Base-by-base conservation (phyloP, 1,140 invertebrate species). In the Drosophila gunungcola region DNA sequence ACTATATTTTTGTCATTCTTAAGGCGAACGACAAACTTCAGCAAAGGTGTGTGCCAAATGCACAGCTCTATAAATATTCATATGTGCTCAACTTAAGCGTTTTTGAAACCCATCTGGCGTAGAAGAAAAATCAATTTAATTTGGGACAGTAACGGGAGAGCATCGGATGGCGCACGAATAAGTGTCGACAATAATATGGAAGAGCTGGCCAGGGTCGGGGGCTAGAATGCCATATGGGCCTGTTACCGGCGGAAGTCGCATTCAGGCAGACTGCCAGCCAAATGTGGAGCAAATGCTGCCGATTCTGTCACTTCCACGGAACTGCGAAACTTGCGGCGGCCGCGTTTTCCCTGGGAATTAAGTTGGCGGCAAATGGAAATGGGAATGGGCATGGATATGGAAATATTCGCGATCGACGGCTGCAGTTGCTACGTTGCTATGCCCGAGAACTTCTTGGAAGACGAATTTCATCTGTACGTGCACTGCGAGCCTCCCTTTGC, bases 211-310 rank as follows among this genome's bases (percentile, higher is more conserved):
- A 73, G 55, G 46, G 54, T 52, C 49, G 43, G 9, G 21, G 32
- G 27, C 42, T 45, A 32, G 32, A 38, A 32, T 39, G 12, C 48
- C 62, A 57, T 45, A 51, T 70, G 54, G 13, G 36, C 4, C 38
- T 5, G 13, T 52, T 55, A 57, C 36, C 61, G 51, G 68, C 84
- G 83, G 84, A 88, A 88, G 84, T 80, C 60, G 57, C 57, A 46
- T 55, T 57, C 73, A 38, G 56, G 29, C 27, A 36, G 57, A 36
- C 38, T 13, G 42, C 52, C 56, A 12, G 67, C 36, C 54, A 82
- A 86, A 88, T 89, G 76, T 89, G 75, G 84, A 89, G 76, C 84
- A 88, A 69, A 69, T 63, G 55, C 46, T 42, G 49, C 38, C 46
- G 62, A 53, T 68, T 68, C 52, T 75, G 63, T 58, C 63, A 53